A percentile compares a stretch with the other conserved stretches of the same genome.
These are phyloP conservation scores for Diplodus puntazzo DNA, from an alignment of 2,797 vertebrate species.

Conservation along the genomic window DNA sequence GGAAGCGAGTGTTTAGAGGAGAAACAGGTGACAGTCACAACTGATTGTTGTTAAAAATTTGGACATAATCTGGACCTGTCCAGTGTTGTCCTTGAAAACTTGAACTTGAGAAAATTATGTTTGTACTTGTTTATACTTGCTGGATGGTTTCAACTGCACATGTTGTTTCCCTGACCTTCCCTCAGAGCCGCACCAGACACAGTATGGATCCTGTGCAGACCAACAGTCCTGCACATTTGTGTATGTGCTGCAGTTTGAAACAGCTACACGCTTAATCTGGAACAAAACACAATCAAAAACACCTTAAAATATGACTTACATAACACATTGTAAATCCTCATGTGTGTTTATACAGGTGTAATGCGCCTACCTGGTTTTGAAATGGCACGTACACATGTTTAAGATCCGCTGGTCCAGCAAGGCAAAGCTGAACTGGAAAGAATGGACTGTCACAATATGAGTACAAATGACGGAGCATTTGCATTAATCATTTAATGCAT, in stretches of 20 bases:
- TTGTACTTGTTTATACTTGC: too few relatives aligned
- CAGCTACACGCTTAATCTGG: constrained; percentile 71
- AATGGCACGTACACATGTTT: constrained; percentile 75
- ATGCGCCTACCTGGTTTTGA: constrained; percentile 70
- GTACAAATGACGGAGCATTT: too few relatives aligned
- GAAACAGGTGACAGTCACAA: not conserved
- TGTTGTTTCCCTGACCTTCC: constrained; percentile 55
- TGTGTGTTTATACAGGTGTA: too few relatives aligned
- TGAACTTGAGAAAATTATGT: too few relatives aligned
- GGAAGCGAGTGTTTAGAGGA: not conserved
- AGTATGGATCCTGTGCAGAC: constrained; percentile 79
- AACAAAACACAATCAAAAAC: constrained; percentile 10
- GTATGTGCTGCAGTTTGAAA: constrained; percentile 68
- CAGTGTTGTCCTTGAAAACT: not conserved
- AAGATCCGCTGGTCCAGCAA: constrained; percentile 70
- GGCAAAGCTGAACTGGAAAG: too few relatives aligned
- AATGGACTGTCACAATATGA: too few relatives aligned
- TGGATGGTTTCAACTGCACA: not conserved
- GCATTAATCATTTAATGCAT: too few relatives aligned
- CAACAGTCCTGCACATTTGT: constrained; percentile 61
- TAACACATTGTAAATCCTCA: constrained; percentile 34
- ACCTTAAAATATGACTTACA: not conserved
- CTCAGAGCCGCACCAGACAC: constrained; percentile 78
- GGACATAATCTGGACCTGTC: constrained; percentile 53
- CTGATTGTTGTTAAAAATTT: fast-evolving